These are phyloP conservation scores for Helogale parvula DNA, from an alignment of 2,113 vertebrate species.

Conservation along the genomic window DNA sequence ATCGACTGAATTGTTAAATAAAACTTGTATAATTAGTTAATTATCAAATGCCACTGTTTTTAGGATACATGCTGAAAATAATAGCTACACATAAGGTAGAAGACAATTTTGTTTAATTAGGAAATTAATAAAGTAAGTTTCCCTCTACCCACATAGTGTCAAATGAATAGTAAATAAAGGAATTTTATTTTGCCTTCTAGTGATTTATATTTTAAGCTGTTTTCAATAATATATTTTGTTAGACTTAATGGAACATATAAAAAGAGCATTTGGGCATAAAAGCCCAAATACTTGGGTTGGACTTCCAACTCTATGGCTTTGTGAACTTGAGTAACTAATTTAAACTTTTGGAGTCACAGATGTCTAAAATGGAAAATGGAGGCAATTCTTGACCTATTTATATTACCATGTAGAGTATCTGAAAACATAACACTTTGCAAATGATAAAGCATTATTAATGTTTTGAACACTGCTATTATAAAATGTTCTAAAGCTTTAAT, in stretches of 20 bases:
- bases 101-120: conserved; percentile 47
- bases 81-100: background rate
- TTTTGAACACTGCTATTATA: background rate
- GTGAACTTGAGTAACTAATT: conserved; percentile 31
- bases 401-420: background rate
- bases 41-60: conserved; percentile 38
- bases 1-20: conserved; percentile 43
- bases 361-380: background rate
- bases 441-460: background rate
- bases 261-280: background rate
- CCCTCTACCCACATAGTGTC: background rate
- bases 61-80: conserved; percentile 54
- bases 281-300: background rate
- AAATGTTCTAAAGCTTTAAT: conserved; percentile 25
- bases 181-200: background rate
- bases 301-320: background rate
- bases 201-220: background rate
- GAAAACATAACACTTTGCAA: background rate
- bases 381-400: background rate
- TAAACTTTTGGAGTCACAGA: conserved; percentile 15
- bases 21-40: conserved; percentile 41
- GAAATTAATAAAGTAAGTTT: conserved; percentile 46
- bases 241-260: background rate
- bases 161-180: background rate
- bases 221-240: conserved; percentile 1